A percentile compares a stretch with the other conserved stretches of the same genome.
These are phyloP conservation scores for Conchocele bisecta DNA, from an alignment of 2,888 invertebrate species.

Conservation along the genomic window DNA sequence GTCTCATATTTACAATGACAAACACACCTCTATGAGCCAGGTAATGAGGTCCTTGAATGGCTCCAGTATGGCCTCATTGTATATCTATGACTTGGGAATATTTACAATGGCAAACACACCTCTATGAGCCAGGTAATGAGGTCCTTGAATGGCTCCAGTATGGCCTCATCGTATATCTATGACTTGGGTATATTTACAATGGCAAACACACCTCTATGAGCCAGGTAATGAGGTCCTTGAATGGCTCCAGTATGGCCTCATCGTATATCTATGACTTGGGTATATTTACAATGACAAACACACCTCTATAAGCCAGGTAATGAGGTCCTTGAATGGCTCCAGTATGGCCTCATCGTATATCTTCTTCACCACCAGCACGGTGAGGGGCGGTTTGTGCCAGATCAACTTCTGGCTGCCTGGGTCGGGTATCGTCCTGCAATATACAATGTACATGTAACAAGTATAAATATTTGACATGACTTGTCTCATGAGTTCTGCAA, in stretches of 20 bases:
- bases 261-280: conserved; percentile 97
- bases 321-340: conserved; percentile 94
- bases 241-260: conserved; percentile 93
- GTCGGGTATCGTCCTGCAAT: conserved; percentile 91
- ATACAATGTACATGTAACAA: no score
- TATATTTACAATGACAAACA: no score
- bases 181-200: no score
- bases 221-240: conserved; percentile 96
- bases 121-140: conserved; percentile 96
- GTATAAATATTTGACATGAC: no score
- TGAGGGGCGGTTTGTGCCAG: conserved; percentile 98
- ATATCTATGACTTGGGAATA: no score
- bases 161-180: conserved; percentile 95
- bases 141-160: conserved; percentile 94
- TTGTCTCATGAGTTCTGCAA: no score
- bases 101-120: conserved; percentile 86
- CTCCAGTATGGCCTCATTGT: conserved; percentile 93
- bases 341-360: conserved; percentile 95
- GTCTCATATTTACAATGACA: no score
- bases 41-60: conserved; percentile 96
- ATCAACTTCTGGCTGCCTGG: conserved; percentile 97
- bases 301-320: conserved; percentile 96
- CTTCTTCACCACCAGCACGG: conserved; percentile 98
- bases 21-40: conserved; percentile 93
- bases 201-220: conserved; percentile 90